Evolutionary conservation across 1,140 invertebrate species (phyloP).

Genomic region (Drosophila truncata): DNA sequence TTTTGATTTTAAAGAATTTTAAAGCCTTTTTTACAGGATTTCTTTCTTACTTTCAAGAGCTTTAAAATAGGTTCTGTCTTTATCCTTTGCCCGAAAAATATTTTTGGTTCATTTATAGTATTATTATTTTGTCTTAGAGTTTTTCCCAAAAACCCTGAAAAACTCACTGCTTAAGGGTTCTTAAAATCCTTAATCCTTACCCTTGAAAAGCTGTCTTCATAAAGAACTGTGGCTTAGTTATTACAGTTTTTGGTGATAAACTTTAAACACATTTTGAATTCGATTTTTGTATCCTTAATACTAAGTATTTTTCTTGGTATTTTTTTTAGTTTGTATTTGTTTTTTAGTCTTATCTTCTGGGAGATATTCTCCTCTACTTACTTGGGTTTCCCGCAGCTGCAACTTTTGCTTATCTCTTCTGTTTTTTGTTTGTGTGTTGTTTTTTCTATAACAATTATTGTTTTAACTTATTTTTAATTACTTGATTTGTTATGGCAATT

Average conservation of each 20-base stretch:
- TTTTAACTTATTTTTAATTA: slow-evolving; percentile 22
- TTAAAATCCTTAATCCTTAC: neutral
- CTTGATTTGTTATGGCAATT: slow-evolving; percentile 39
- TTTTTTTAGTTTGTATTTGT: too few relatives aligned
- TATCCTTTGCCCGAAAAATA: neutral
- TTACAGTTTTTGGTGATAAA: accelerated
- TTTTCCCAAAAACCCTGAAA: neutral
- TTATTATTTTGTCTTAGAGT: neutral
- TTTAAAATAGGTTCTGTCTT: neutral
- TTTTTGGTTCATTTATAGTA: neutral
- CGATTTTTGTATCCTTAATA: too few relatives aligned
- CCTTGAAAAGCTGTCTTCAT: neutral
- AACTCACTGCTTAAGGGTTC: neutral
- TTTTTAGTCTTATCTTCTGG: too few relatives aligned
- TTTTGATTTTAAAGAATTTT: neutral
- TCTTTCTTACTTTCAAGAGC: neutral
- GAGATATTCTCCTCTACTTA: too few relatives aligned
- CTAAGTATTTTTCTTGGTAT: too few relatives aligned
- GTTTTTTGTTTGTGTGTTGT: neutral
- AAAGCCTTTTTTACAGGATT: neutral
- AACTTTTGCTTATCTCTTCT: neutral
- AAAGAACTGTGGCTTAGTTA: neutral
- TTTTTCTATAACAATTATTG: slow-evolving; percentile 1
- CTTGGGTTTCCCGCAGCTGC: neutral
- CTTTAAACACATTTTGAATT: neutral